These are phyloP conservation scores for Buathra laborator DNA, from an alignment of 2,888 invertebrate species.

Conservation along the genomic window DNA sequence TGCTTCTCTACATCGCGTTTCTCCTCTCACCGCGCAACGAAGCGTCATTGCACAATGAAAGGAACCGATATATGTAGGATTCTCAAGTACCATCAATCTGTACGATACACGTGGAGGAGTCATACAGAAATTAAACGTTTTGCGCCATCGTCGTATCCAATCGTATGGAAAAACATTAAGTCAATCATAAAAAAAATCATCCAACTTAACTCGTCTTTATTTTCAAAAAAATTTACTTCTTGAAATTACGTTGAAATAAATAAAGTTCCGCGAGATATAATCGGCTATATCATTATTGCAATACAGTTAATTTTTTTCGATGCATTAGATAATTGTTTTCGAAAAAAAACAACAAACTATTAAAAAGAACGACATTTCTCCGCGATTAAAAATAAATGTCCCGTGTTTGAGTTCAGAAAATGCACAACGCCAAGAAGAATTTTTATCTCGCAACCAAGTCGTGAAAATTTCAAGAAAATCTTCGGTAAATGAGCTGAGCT, in stretches of 20 bases:
- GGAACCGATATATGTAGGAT: neutral
- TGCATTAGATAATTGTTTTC: no score
- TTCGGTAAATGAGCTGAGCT: constrained; percentile 13
- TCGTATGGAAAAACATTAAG: neutral
- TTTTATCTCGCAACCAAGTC: neutral
- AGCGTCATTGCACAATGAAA: constrained; percentile 38
- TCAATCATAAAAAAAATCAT: neutral
- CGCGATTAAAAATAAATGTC: neutral
- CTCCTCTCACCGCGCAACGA: constrained; percentile 24
- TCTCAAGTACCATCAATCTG: constrained; percentile 17
- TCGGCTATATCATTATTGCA: no score
- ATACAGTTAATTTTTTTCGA: no score
- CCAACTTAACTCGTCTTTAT: neutral
- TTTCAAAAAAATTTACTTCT: neutral
- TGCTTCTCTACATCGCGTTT: constrained; percentile 74
- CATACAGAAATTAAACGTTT: neutral
- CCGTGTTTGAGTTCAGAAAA: neutral
- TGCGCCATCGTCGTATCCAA: neutral
- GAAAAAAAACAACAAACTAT: neutral
- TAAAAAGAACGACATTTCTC: neutral
- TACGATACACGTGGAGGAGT: neutral
- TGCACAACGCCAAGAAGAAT: neutral
- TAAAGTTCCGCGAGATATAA: no score
- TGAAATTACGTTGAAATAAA: neutral
- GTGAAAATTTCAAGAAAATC: constrained; percentile 28